Base-by-base conservation (phyloP, 2,797 vertebrate genomes). In the Eospalax fontanierii region DNA sequence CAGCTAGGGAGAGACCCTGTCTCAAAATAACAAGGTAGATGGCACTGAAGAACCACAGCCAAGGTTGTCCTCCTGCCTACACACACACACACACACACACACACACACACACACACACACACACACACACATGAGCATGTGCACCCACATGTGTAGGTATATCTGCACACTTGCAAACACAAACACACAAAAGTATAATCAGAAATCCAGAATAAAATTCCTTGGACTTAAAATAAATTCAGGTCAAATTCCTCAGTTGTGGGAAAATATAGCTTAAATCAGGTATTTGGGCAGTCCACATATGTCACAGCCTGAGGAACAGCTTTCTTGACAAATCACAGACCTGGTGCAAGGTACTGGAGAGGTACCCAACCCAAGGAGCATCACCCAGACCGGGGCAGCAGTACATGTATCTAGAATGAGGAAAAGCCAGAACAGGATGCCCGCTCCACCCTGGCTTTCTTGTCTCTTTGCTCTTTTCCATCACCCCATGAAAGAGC, bases 401-500 rank as follows among this genome's bases (percentile, higher is more conserved):
- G 4, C 1, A 2, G 10, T 6, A 1, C 7, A 9, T 21, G 33
- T 26, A 4, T 4, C 2, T 21, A 9, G 73, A 28, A 9, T 2
- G 21, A 30, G 61, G 22, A 8, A 26, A 46, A 46, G 8, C 33
- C 6, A 2, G 11, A 6, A 15, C 57, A 9, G 22, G 73, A 12
- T 54, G 50, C 50, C 50, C 46, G 11, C 59, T 8, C 61, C 24
- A 63, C 18, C 59, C 61, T 26, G 61, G 61, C 61, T 22, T 73
- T 59, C 50, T n/a, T 1, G 2, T 15, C 76, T 35, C 5, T 0
- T 10, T 0, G 19, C 19, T 66, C 3, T 50, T 30, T 26, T 54
- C 65, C 12, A 6, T 79, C 68, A 46, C 70, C 0, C 0, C 0
- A 18, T 14, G 33, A 4, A 10, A 2, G 54, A 7, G 6, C 4